A percentile compares a stretch with the other conserved stretches of the same genome.
These are phyloP conservation scores for Sinohyriopsis cumingii DNA, from an alignment of 2,888 invertebrate genomes.

Conservation along the genomic window DNA sequence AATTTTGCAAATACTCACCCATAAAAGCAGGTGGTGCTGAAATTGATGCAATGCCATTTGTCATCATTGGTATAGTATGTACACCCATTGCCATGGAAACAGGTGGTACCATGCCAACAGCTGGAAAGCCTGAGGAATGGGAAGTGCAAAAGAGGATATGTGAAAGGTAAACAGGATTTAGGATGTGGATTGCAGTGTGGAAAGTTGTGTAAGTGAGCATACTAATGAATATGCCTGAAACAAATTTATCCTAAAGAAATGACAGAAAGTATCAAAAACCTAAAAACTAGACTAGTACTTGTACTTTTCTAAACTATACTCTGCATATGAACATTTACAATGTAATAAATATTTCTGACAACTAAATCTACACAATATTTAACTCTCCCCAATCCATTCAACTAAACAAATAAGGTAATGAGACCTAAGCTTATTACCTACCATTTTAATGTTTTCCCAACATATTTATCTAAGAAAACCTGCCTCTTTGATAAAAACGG, in stretches of 20 bases:
- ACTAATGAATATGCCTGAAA: neutral
- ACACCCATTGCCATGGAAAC: slow-evolving; percentile 54
- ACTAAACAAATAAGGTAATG: too few species aligned
- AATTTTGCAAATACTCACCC: slow-evolving; percentile 25
- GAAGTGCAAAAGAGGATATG: slow-evolving; percentile 1
- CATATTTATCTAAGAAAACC: too few species aligned
- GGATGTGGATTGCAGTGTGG: slow-evolving; percentile 16
- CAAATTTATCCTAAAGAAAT: neutral
- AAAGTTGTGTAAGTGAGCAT: neutral
- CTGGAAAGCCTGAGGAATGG: slow-evolving; percentile 31
- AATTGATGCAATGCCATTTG: slow-evolving; percentile 55
- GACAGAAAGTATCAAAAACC: neutral
- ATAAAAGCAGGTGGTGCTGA: slow-evolving; percentile 34
- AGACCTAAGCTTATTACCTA: too few species aligned
- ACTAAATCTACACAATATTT: too few species aligned
- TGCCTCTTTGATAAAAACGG: too few species aligned
- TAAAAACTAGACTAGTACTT: too few species aligned
- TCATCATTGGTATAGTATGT: slow-evolving; percentile 58
- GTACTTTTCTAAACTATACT: too few species aligned
- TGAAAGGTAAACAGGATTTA: too few species aligned
- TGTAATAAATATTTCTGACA: too few species aligned
- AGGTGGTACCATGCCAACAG: slow-evolving; percentile 42
- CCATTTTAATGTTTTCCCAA: too few species aligned
- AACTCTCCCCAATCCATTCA: too few species aligned
- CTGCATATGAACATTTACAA: too few species aligned